These are phyloP conservation scores for Pangasius mekongensis DNA, from an alignment of 2,797 vertebrate genomes.

Conservation along the genomic window DNA sequence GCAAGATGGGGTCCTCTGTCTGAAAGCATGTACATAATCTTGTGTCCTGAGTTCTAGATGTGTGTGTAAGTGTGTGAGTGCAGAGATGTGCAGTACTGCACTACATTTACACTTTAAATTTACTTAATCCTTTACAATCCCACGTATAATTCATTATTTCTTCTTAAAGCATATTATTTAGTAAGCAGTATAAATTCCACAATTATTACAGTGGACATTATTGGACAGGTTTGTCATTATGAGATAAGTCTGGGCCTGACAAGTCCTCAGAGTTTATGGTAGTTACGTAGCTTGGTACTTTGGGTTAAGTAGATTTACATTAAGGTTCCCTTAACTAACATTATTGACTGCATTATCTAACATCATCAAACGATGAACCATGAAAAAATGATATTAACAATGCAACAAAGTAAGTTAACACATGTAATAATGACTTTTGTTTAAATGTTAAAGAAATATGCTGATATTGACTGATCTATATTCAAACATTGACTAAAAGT, in stretches of 20 bases:
- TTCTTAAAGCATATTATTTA: neutral
- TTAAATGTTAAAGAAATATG: too few relatives aligned
- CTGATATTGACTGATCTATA: neutral
- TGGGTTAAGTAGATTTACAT: too few relatives aligned
- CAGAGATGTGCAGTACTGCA: slow-evolving; percentile 6
- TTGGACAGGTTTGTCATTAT: neutral
- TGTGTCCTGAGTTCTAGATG: neutral
- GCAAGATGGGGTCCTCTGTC: neutral
- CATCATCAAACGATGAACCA: neutral
- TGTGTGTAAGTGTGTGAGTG: slow-evolving; percentile 28
- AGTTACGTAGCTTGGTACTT: too few relatives aligned
- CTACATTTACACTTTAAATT: neutral
- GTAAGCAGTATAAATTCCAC: neutral
- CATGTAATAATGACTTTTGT: too few relatives aligned
- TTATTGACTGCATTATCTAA: neutral
- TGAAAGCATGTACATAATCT: neutral
- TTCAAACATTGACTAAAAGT: neutral
- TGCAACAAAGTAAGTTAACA: too few relatives aligned
- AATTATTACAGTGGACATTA: neutral
- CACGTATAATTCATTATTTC: neutral
- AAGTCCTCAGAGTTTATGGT: neutral
- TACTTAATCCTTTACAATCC: neutral
- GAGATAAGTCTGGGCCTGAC: neutral
- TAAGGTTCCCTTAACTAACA: too few relatives aligned
- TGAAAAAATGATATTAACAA: neutral